Evolutionary conservation across 2,888 invertebrate species (phyloP), one percentile per base, ranked within the genome.

Genomic region (Sceliomorpha sp.): DNA sequence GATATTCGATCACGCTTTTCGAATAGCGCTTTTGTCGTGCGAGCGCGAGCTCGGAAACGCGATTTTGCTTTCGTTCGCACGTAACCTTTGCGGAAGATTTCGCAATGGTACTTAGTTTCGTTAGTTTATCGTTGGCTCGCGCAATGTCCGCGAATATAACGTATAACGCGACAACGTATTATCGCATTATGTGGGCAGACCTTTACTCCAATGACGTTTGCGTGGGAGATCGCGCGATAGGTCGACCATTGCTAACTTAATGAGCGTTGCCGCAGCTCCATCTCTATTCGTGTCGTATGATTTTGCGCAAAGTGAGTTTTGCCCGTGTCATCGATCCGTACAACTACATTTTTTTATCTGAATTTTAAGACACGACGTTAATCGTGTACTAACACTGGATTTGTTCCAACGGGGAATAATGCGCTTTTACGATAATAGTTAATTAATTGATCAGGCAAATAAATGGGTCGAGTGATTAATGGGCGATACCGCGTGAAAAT

Each of bases 71-170:
- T 58, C 58, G 20, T 66, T 66, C 36, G 56, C 62, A 59, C 58
- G 59, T 72, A 62, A 72, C 72, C 72, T 72, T 72, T 72, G 69
- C 37, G 47, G 42, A 58, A 59, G 64, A 66, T 74, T 75, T 75
- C 58, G 72, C 71, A 77, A 74, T 73, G 59, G 73, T 74, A 74
- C 77, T 77, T 71, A 72, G 75, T 75, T 77, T 75, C 56, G 74
- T 72, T 74, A 73, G 72, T 75, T 77, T 77, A 77, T 75, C 75
- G 74, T 47, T 39, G 62, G 44, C 50, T 58, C 56, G 58, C 51
- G 44, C 60, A 59, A 63, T 53, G 72, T 72, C 63, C 58, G 64
- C 60, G 63, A 74, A 70, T 74, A 75, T 75, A 75, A 76, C 73
- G 70, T 72, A 75, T 63, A 70, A 66, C 73, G 70, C 72, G 69